Base-by-base conservation (phyloP, 1,140 invertebrate genomes). In the Drosophila quadrilineata region DNA sequence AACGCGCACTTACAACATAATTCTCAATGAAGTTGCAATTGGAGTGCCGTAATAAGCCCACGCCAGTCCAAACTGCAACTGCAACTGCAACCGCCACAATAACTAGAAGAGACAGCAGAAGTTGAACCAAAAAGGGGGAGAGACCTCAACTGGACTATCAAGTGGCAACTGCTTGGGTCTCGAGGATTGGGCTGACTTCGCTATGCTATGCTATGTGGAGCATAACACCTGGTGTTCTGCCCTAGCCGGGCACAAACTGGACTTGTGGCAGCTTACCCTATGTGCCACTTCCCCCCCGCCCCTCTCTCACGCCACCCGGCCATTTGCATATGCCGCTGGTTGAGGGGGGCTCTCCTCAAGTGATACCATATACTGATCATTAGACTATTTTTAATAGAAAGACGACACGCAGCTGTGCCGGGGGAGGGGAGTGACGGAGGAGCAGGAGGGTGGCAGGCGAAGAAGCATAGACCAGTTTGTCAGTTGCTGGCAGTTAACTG, bases 381-480 rank as follows among this genome's bases (percentile, higher is more conserved):
- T 82, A 82, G 76, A 82, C 77, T 77, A 82, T 82, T 82, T 84
- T 84, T 82, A 82, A 82, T 82, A 82, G 77, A 82, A 71, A 79
- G 74, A 58, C n/a, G n/a, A n/a, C n/a, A n/a, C n/a, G n/a, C n/a
- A n/a, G n/a, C n/a, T n/a, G n/a, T n/a, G n/a, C n/a, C n/a, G n/a
- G n/a, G 36, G 43, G 43, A 45, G 59, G 52, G 22, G 36, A 21
- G 6, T 24, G 3, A 8, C 12, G 43, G 14, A 6, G 1, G 22
- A 40, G 21, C 3, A 31, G 10, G 17, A 50, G 29, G 21, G 12
- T 19, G 53, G 33, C n/a, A n/a, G n/a, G n/a, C n/a, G 21, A 26
- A 28, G 24, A 31, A 4, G 24, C 21, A 33, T 19, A 46, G 41
- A 73, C 74, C 77, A 82, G 76, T 71, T 71, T 71, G 45, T 43